Base-by-base conservation (phyloP, 2,888 invertebrate species). In the Lithophane leautieri region DNA sequence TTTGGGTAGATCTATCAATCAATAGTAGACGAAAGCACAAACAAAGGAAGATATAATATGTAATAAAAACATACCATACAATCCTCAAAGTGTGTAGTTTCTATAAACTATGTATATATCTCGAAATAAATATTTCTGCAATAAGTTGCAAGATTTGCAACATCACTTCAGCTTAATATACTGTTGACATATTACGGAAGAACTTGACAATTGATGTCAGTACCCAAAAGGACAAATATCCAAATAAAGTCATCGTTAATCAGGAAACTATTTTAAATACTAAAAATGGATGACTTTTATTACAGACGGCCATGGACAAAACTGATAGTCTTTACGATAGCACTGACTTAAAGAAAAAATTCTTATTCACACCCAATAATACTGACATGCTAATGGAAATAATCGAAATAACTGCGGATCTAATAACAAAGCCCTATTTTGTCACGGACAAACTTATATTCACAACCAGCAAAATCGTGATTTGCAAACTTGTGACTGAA, bases 381-480 rank as follows among this genome's bases (percentile, higher is more conserved):
- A 73, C 67, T 72, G 67, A 65, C 54, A 73, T 68, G 66, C 50
- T 71, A 82, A 75, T 68, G 66, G 65, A 71, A 79, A 73, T 76
- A 69, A 86, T 83, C 68, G n/a, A 81, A 86, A 79, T 84, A 42
- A 78, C 72, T 81, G 47, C 85, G 72, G 47, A 87, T 86, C 85
- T 82, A 81, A 86, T 81, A 60, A 56, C 68, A 69, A 67, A 78
- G 65, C 65, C 40, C 77, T 80, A 81, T 86, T 82, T 79, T 81
- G 66, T 76, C 73, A 63, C 14, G 12, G 54, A 78, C 83, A 70
- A 83, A 83, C 11, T 74, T 75, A 16, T 1, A 25, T 14, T 34
- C 50, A 1, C 42, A 14, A 8, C 19, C 0, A 25, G 0, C 0
- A 25, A 68, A 70, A 65, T 6, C 11, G 0, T 3, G 8, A 3